phyloP scores from a whole-genome alignment of 92 coral and sea anemone species.

The Ricordea florida region DNA sequence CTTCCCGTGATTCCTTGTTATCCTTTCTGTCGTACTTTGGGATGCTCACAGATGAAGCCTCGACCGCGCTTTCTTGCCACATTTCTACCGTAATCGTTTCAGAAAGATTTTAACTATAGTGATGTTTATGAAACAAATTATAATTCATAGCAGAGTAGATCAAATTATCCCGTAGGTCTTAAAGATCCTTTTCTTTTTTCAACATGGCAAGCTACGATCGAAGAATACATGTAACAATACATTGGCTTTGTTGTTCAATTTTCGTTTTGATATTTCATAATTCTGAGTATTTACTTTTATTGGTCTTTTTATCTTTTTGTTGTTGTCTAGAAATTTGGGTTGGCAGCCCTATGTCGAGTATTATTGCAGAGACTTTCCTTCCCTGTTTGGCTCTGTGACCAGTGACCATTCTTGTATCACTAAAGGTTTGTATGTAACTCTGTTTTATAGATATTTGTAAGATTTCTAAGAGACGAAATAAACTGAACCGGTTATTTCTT shows the following conservation, averaged over 20 bases:
- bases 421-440: no score
- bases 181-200: not conserved
- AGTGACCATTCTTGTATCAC: not conserved
- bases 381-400: slow-evolving; percentile 21
- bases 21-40: no score
- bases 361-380: slow-evolving; percentile 67
- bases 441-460: no score
- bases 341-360: slow-evolving; percentile 61
- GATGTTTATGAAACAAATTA: no score
- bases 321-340: slow-evolving; percentile 48
- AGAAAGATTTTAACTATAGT: no score
- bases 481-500: no score
- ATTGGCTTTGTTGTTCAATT: not conserved
- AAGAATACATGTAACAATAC: not conserved
- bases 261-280: not conserved
- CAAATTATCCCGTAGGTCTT: not conserved
- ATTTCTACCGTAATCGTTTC: no score
- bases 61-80: no score
- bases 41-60: no score
- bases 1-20: no score
- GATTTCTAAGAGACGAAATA: no score
- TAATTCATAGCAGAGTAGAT: no score
- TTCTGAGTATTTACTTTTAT: not conserved
- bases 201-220: not conserved
- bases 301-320: not conserved